Evolutionary conservation across 2,113 vertebrate genomes (phyloP).

Genomic region (Nymphicus hollandicus): DNA sequence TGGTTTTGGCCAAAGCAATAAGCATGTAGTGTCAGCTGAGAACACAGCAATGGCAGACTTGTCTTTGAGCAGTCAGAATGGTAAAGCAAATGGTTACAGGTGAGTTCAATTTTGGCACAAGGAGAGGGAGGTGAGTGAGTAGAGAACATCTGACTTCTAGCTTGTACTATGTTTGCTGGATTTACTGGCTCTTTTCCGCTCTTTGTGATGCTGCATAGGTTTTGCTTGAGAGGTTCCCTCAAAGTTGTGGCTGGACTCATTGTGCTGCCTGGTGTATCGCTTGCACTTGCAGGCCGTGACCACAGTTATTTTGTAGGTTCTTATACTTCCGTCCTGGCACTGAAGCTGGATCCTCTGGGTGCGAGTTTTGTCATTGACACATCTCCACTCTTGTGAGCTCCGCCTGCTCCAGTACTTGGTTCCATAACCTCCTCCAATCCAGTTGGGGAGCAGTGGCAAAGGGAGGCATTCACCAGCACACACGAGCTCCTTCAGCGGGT

Average conservation of each 20-base stretch:
- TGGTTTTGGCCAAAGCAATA: slow-evolving; percentile 70
- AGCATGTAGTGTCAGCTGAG: slow-evolving; percentile 52
- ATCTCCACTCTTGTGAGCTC: slow-evolving; percentile 90
- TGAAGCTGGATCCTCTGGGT: slow-evolving; percentile 90
- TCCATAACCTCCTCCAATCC: slow-evolving; percentile 86
- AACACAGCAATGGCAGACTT: slow-evolving; percentile 72
- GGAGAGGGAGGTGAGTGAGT: background rate
- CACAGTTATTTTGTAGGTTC: slow-evolving; percentile 93
- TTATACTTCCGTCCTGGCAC: slow-evolving; percentile 88
- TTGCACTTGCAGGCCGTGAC: slow-evolving; percentile 96
- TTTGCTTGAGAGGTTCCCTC: slow-evolving; percentile 82
- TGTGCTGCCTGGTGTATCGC: slow-evolving; percentile 88
- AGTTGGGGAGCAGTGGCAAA: slow-evolving; percentile 89
- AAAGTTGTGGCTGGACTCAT: slow-evolving; percentile 86
- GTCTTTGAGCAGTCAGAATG: slow-evolving; percentile 68
- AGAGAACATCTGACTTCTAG: slow-evolving; percentile 70
- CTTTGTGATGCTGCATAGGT: slow-evolving; percentile 83
- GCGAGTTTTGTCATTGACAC: slow-evolving; percentile 89
- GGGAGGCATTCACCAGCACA: slow-evolving; percentile 95
- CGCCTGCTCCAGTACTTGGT: slow-evolving; percentile 89
- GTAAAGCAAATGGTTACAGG: slow-evolving; percentile 64
- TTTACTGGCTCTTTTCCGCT: slow-evolving; percentile 84
- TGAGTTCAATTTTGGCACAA: slow-evolving; percentile 48
- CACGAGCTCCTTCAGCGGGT: slow-evolving; percentile 92
- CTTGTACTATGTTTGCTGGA: slow-evolving; percentile 81